Conservation (phyloP, 2,888 invertebrate genomes). For the Pollenia amentaria region DNA sequence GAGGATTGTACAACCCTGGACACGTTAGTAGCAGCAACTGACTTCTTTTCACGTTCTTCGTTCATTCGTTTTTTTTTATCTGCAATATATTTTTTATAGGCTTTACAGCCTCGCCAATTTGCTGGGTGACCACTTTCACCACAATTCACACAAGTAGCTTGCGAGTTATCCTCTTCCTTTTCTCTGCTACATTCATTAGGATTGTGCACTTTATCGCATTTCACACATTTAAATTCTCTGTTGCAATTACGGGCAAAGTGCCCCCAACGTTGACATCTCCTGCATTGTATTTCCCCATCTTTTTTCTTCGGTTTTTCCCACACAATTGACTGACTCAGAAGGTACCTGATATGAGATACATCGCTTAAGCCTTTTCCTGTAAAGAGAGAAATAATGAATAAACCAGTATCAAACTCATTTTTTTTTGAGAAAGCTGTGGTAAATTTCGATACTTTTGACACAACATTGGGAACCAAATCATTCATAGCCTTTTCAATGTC, state of each 20-base stretch:
- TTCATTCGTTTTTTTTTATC: too few relatives aligned
- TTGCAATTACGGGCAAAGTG: too few relatives aligned
- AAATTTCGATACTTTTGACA: too few relatives aligned
- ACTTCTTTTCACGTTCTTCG: conserved; percentile 8
- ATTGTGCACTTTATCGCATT: not conserved
- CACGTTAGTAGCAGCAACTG: not conserved
- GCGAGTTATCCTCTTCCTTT: too few relatives aligned
- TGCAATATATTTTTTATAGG: conserved; percentile 3
- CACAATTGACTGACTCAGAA: too few relatives aligned
- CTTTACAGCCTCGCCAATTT: conserved; percentile 8
- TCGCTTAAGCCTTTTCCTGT: too few relatives aligned
- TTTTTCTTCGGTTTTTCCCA: conserved; percentile 15
- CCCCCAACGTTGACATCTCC: not conserved
- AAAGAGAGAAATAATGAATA: too few relatives aligned
- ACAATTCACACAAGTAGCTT: conserved; percentile 42
- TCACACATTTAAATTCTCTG: too few relatives aligned
- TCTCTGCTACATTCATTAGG: not conserved
- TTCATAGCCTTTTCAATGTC: not conserved
- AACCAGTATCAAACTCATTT: too few relatives aligned
- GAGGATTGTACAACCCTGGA: not conserved
- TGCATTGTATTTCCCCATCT: not conserved
- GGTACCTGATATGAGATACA: not conserved
- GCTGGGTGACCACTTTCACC: conserved; percentile 22
- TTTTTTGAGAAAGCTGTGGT: conserved; percentile 18
- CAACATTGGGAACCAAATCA: too few relatives aligned